These are phyloP conservation scores for Drosophila funebris DNA, from an alignment of 1,140 invertebrate genomes.

Conservation along the genomic window DNA sequence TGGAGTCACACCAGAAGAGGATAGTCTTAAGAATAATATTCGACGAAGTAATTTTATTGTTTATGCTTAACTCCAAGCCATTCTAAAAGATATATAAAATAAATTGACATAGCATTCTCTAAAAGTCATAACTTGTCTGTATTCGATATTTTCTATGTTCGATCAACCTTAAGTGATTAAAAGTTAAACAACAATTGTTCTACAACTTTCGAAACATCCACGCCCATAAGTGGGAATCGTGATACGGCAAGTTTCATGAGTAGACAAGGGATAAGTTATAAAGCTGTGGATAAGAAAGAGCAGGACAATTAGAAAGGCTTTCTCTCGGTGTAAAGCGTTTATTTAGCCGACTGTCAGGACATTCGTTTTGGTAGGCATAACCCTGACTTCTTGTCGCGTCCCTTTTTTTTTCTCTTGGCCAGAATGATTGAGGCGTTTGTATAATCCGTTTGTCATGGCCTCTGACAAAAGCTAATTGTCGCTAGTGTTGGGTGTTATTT, in stretches of 20 bases:
- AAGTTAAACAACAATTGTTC: no score
- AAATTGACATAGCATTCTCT: no score
- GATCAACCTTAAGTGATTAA: no score
- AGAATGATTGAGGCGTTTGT: conserved; percentile 65
- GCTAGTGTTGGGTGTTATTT: conserved; percentile 5
- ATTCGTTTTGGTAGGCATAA: neutral
- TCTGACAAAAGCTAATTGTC: conserved; percentile 66
- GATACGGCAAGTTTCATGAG: neutral
- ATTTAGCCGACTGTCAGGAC: conserved; percentile 8
- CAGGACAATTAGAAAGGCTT: conserved; percentile 15
- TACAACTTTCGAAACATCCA: no score
- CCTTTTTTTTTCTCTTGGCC: conserved; percentile 33
- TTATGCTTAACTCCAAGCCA: no score
- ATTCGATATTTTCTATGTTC: no score
- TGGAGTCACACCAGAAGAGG: no score
- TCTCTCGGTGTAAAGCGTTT: conserved; percentile 35
- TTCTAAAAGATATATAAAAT: no score
- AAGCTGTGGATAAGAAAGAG: no score
- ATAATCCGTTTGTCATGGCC: conserved; percentile 66
- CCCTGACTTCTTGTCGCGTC: conserved; percentile 31
- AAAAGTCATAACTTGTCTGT: no score
- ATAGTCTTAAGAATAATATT: no score
- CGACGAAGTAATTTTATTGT: no score
- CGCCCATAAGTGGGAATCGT: neutral
- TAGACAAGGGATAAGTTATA: neutral